Conservation (phyloP, 1,140 invertebrate species). For the Drosophila kikkawai region DNA sequence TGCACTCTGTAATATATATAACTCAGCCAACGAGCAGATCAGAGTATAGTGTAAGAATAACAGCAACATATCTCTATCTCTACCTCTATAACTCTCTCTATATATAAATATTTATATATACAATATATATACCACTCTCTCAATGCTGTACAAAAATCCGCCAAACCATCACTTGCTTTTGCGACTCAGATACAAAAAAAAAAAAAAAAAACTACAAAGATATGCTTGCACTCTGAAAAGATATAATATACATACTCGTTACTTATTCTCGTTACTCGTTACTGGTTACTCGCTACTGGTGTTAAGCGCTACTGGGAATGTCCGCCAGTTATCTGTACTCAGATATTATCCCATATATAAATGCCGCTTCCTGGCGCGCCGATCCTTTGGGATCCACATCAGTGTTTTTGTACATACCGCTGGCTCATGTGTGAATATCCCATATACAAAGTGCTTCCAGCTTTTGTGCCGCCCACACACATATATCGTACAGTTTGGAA, state of each 20-base stretch:
- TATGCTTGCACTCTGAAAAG: constrained; percentile 36
- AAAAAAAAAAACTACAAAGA: constrained; percentile 1
- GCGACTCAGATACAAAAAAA: constrained; percentile 12
- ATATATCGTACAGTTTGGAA: constrained; percentile 17
- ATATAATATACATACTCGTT: constrained; percentile 17
- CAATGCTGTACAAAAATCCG: constrained; percentile 62
- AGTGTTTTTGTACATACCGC: constrained; percentile 37
- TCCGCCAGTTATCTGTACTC: constrained; percentile 39
- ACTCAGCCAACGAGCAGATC: constrained; percentile 48
- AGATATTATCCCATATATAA: constrained; percentile 22
- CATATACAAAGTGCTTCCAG: constrained; percentile 34
- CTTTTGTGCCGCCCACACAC: constrained; percentile 25
- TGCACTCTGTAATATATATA: constrained; percentile 64
- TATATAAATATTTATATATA: constrained; percentile 11
- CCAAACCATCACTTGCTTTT: constrained; percentile 48
- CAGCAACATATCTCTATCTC: constrained; percentile 30
- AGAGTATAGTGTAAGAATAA: constrained; percentile 74
- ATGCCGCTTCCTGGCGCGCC: constrained; percentile 33
- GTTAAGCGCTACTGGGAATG: constrained; percentile 21
- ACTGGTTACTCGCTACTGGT: constrained; percentile 34
- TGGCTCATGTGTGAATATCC: constrained; percentile 37
- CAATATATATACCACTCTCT: constrained; percentile 16
- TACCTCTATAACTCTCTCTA: constrained; percentile 25
- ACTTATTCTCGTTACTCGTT: constrained; percentile 35
- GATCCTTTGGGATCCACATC: constrained; percentile 27